Base-by-base conservation (phyloP, 2,113 vertebrate genomes). In the Antennarius striatus region DNA sequence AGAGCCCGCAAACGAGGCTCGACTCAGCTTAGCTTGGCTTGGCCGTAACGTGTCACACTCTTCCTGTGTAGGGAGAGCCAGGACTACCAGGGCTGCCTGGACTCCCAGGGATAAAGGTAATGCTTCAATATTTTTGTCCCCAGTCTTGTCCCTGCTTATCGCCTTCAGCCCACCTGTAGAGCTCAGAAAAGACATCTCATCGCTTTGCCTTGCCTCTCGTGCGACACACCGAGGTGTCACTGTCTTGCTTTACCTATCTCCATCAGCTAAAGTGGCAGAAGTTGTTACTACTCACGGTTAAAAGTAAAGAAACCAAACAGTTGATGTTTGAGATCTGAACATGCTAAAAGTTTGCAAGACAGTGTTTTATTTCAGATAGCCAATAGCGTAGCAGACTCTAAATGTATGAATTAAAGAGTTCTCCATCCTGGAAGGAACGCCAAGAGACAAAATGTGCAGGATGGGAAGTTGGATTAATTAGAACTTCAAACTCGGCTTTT, bases 101-200 rank as follows among this genome's bases (percentile, higher is more conserved):
- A 96, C 95, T 99, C 83, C 98, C 98, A 88, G 98, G 98, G 88
- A 98, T 99, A 94, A 99, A 99, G 98, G 98, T 99, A 98, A 98
- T 94, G 90, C 75, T 77, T 79, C 53, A 70, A 87, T 91, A 84
- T 91, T 85, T 89, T 79, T 73, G 82, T 71, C 76, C 71, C 53
- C 64, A 43, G 59, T 84, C 69, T 84, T 72, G 65, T 81, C 75
- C 80, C 63, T 78, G 63, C 83, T 63, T 76, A 57, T 66, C 64
- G 68, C 66, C 74, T 60, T 65, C 49, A 68, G 58, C 39, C 22
- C 43, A 2, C 22, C 71, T 28, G 32, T 69, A 60, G 64, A 56
- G 55, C 45, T 48, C 36, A 70, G 11, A 32, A 56, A 15, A 17
- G 63, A 70, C 28, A 53, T 52, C 55, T 22, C 4, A 1, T 48